phyloP scores from a whole-genome alignment of 1,140 invertebrate genomes.

The roundworm (Caenorhabditis elegans) region WBcel235 BX284605.5:15622001-15622500 shows the following conservation, averaged over 20 bases:
- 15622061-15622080: no score
- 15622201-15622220: background rate
- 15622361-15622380: background rate
- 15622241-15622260: background rate
- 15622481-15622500: no score
- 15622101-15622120: background rate
- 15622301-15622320: no score
- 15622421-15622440: background rate
- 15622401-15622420: background rate
- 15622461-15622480: background rate
- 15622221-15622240: background rate
- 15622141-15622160: background rate
- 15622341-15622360: no score
- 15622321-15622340: background rate
- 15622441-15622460: background rate
- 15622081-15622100: background rate
- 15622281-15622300: background rate
- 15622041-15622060: no score
- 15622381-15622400: background rate
- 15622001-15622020: background rate
- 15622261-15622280: background rate
- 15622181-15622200: background rate
- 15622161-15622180: background rate
- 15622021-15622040: background rate
- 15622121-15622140: background rate